Evolutionary conservation across 2,888 invertebrate genomes (phyloP).

Genomic region (Frankliniella intonsa): DNA sequence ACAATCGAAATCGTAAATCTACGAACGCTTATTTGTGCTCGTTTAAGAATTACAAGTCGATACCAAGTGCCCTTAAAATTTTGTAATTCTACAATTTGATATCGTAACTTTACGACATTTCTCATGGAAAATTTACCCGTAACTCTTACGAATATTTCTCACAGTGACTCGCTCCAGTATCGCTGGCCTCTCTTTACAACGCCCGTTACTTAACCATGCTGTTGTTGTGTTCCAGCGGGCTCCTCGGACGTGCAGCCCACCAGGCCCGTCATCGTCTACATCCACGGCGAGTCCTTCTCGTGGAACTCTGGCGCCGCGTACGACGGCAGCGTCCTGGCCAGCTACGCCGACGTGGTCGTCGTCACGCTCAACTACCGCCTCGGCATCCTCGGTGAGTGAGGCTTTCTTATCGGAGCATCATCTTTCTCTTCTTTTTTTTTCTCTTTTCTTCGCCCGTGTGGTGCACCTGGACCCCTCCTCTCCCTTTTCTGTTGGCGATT

Average conservation of each 20-base stretch:
- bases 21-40: no score
- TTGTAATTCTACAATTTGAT: no score
- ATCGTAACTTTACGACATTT: no score
- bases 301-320: constrained; percentile 98
- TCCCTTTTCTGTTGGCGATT: no score
- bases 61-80: no score
- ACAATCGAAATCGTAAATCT: no score
- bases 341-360: constrained; percentile 84
- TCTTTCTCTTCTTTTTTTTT: no score
- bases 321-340: constrained; percentile 92
- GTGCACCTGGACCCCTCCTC: no score
- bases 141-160: not conserved
- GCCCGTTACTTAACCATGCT: not conserved
- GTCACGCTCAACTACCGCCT: constrained; percentile 55
- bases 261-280: constrained; percentile 82
- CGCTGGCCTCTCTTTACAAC: not conserved
- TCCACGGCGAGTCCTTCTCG: constrained; percentile 93
- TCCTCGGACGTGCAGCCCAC: constrained; percentile 34
- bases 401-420: no score
- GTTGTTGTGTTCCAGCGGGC: constrained; percentile 37
- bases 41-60: no score
- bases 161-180: not conserved
- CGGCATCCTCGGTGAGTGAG: constrained; percentile 41
- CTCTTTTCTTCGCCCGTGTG: no score
- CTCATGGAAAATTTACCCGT: no score